phyloP scores from a whole-genome alignment of 2,888 invertebrate genomes.

The Caenorhabditis wallacei region DNA sequence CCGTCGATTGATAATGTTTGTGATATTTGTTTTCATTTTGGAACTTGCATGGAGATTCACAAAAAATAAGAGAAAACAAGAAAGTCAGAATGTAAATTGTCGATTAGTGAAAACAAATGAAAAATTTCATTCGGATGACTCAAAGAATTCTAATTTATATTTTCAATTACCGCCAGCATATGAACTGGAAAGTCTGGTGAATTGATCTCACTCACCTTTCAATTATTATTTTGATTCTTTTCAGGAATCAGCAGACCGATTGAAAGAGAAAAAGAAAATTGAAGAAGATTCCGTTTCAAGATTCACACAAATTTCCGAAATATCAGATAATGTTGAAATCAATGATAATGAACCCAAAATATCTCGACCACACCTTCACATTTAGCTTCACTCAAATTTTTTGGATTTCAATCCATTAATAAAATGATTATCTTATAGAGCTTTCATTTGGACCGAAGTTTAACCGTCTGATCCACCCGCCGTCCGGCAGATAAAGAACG shows the following conservation, averaged over 20 bases:
- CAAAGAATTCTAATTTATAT: background rate
- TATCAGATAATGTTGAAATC: background rate
- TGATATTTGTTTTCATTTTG: background rate
- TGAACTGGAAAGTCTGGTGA: conserved; percentile 5
- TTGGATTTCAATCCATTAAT: too few species aligned
- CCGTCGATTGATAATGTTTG: conserved; percentile 20
- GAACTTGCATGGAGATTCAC: conserved; percentile 6
- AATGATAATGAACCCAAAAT: background rate
- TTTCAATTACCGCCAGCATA: background rate
- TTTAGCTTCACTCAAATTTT: background rate
- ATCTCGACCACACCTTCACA: conserved; percentile 14
- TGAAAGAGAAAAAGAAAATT: conserved; percentile 3
- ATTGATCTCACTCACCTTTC: background rate
- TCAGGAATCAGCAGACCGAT: conserved; percentile 19
- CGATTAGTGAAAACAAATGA: background rate
- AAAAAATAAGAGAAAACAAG: background rate
- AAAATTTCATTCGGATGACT: background rate
- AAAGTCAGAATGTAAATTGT: background rate
- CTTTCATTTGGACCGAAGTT: too few species aligned
- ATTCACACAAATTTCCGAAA: conserved; percentile 17
- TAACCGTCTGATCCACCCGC: too few species aligned
- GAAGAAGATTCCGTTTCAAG: conserved; percentile 15
- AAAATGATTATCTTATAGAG: too few species aligned
- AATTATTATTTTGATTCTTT: background rate
- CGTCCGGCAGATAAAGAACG: too few species aligned